phyloP scores from a whole-genome alignment of 2,113 vertebrate genomes.

The Tachycineta bicolor region DNA sequence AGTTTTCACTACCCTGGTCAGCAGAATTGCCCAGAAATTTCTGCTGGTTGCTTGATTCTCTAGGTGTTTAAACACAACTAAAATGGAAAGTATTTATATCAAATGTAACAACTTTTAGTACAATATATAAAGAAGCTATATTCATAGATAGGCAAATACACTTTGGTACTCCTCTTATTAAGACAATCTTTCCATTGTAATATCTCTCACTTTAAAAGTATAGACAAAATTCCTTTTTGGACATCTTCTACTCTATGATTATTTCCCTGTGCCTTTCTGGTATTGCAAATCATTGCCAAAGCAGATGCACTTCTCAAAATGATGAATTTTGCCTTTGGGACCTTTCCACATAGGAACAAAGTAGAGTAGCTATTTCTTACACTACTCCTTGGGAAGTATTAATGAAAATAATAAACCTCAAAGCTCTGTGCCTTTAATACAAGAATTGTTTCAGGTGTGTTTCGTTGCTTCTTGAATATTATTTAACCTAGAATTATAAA shows the following conservation, averaged over 20 bases:
- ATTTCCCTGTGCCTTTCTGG: neutral
- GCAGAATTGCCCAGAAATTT: neutral
- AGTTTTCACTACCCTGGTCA: neutral
- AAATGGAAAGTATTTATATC: neutral
- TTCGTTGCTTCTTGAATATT: neutral
- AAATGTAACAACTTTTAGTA: neutral
- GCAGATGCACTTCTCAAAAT: neutral
- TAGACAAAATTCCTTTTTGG: neutral
- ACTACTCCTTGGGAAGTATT: neutral
- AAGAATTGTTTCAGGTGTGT: neutral
- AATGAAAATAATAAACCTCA: neutral
- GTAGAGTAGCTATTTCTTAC: neutral
- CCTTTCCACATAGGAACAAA: neutral
- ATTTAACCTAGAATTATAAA: neutral
- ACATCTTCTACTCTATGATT: neutral
- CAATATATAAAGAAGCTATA: neutral
- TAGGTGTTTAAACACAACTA: neutral
- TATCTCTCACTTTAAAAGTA: neutral
- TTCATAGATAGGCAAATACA: neutral
- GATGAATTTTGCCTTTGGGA: neutral
- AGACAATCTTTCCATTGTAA: neutral
- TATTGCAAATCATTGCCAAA: neutral
- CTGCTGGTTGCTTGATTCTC: neutral
- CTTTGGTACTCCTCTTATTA: neutral
- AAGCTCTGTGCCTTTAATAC: neutral